Conservation (phyloP, 2,888 invertebrate genomes). For the Scaptomyza cyrtandrae region DNA sequence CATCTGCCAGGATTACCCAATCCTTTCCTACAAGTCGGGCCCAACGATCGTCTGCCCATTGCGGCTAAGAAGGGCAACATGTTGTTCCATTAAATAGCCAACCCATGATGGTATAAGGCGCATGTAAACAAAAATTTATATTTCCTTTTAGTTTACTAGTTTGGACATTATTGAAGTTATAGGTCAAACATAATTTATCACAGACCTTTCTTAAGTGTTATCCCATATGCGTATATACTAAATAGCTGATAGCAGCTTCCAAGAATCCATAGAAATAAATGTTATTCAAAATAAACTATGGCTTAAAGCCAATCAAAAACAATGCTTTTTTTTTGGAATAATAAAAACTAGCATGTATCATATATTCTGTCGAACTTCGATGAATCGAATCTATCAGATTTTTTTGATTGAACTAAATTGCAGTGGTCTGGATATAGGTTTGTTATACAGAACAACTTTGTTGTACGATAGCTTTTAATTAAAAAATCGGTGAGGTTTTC, state of each 20-base stretch:
- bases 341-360: too few species aligned
- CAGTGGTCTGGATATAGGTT: too few species aligned
- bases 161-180: slow-evolving; percentile 29
- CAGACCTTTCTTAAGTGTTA: slow-evolving; percentile 49
- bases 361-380: too few species aligned
- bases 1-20: slow-evolving; percentile 86
- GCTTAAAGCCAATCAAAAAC: slow-evolving; percentile 54
- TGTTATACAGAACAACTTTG: too few species aligned
- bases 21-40: slow-evolving; percentile 88
- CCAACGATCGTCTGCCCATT: slow-evolving; percentile 93
- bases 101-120: background rate
- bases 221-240: slow-evolving; percentile 33
- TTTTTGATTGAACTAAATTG: too few species aligned
- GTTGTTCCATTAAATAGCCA: slow-evolving; percentile 83
- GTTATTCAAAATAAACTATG: slow-evolving; percentile 63
- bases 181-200: slow-evolving; percentile 53
- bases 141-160: slow-evolving; percentile 14
- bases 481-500: too few species aligned
- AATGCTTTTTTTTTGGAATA: background rate
- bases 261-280: slow-evolving; percentile 40
- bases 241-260: slow-evolving; percentile 34
- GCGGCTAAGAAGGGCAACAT: slow-evolving; percentile 95
- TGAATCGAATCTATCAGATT: too few species aligned
- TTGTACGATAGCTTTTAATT: too few species aligned
- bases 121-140: background rate